A percentile compares a stretch with the other conserved stretches of the same genome.
Conservation (phyloP, 2,888 invertebrate species). For the Emmelina monodactyla region DNA sequence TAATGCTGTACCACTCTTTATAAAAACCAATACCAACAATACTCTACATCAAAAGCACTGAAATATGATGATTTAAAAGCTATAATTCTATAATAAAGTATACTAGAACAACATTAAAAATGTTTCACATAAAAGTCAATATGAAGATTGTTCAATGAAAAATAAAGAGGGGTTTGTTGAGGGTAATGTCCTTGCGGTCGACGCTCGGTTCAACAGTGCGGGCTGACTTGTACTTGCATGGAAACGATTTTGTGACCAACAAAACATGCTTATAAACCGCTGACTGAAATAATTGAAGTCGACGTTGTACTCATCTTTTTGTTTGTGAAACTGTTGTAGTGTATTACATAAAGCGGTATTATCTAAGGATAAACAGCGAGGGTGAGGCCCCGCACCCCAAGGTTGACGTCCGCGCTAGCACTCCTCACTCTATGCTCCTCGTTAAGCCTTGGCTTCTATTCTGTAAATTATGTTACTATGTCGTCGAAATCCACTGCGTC, state of each 20-base stretch:
- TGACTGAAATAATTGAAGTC: background rate
- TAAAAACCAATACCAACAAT: too few relatives aligned
- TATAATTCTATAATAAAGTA: constrained; percentile 25
- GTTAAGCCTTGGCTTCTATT: background rate
- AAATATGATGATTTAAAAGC: constrained; percentile 25
- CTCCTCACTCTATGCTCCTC: background rate
- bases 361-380: background rate
- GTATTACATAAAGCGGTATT: background rate
- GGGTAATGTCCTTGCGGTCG: background rate
- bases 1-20: too few relatives aligned
- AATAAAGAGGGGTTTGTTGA: constrained; percentile 1
- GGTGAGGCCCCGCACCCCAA: background rate
- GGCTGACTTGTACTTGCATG: too few relatives aligned
- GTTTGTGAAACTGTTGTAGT: background rate
- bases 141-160: constrained; percentile 13
- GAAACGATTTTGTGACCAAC: background rate
- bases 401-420: background rate
- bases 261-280: background rate
- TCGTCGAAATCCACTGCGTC: too few relatives aligned
- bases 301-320: background rate
- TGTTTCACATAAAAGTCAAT: constrained; percentile 23
- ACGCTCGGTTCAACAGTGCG: background rate
- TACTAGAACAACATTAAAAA: constrained; percentile 29
- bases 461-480: background rate
- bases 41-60: constrained; percentile 22